phyloP scores from a whole-genome alignment of 2,113 vertebrate species.

The Mus musculus region DNA sequence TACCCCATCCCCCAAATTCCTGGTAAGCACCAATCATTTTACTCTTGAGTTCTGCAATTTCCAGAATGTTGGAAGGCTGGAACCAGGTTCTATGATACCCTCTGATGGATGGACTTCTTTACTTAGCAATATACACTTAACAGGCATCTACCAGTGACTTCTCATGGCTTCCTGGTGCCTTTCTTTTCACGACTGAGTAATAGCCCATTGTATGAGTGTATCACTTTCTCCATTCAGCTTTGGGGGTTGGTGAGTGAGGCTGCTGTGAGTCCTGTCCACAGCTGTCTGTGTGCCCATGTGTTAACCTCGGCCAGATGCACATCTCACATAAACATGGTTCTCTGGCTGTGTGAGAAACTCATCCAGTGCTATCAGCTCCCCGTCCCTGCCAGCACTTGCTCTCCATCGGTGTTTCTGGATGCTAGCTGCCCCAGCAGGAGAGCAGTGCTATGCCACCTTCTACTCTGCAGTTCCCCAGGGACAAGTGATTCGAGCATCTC shows the following conservation, averaged over 20 bases:
- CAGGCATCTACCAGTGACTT: neutral
- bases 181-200: neutral
- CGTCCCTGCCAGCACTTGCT: neutral
- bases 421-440: neutral
- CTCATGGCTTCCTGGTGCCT: neutral
- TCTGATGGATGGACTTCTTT: neutral
- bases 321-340: neutral
- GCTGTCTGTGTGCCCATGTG: neutral
- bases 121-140: conserved; percentile 6
- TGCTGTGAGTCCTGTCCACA: neutral
- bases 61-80: neutral
- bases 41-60: conserved; percentile 17
- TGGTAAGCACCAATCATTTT: neutral
- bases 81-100: neutral
- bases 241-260: neutral
- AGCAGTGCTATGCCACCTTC: neutral
- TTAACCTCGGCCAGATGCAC: neutral
- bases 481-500: neutral
- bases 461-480: neutral
- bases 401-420: neutral
- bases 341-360: neutral
- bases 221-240: neutral
- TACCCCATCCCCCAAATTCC: neutral
- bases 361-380: neutral
- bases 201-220: neutral